A percentile compares a stretch with the other conserved stretches of the same genome.
phyloP scores from a whole-genome alignment of 92 coral and sea anemone species.

The Chrysogorgia sp. region DNA sequence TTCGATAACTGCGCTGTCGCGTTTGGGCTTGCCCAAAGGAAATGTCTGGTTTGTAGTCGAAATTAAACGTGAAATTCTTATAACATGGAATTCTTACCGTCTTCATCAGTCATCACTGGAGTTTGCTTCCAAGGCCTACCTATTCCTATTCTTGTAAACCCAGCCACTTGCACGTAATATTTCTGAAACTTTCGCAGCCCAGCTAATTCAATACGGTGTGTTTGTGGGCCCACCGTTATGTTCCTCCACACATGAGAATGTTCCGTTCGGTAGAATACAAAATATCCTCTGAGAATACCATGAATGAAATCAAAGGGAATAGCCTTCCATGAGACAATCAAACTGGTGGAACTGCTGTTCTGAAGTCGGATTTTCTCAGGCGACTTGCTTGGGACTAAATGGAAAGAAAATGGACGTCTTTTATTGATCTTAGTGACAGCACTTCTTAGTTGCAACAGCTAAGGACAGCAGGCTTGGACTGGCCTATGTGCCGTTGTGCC shows the following conservation, averaged over 20 bases:
- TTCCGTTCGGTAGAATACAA: constrained; percentile 54
- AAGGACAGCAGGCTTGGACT: too few relatives aligned
- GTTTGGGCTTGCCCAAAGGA: too few relatives aligned
- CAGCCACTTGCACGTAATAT: constrained; percentile 77
- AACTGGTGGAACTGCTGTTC: constrained; percentile 75
- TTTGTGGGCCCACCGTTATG: constrained; percentile 29
- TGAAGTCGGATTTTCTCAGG: constrained; percentile 62
- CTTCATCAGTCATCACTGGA: constrained; percentile 73
- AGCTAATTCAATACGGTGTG: constrained; percentile 36
- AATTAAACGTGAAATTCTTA: too few relatives aligned
- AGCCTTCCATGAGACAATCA: constrained; percentile 72
- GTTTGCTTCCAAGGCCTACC: constrained; percentile 66
- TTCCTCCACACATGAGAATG: constrained; percentile 60
- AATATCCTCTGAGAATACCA: constrained; percentile 76
- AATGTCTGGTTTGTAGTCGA: too few relatives aligned
- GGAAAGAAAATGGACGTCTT: neutral
- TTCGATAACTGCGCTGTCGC: too few relatives aligned
- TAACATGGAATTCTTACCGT: constrained; percentile 58
- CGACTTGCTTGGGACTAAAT: constrained; percentile 68
- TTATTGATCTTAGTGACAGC: neutral
- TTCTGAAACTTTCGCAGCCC: constrained; percentile 68
- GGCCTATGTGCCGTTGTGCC: too few relatives aligned
- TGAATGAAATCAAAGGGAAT: constrained; percentile 63
- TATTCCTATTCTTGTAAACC: constrained; percentile 74
- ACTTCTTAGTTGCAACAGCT: neutral